Evolutionary conservation across 2,113 vertebrate species (phyloP), one percentile per base, ranked within the genome.

Genomic region (Callionymus lyra): DNA sequence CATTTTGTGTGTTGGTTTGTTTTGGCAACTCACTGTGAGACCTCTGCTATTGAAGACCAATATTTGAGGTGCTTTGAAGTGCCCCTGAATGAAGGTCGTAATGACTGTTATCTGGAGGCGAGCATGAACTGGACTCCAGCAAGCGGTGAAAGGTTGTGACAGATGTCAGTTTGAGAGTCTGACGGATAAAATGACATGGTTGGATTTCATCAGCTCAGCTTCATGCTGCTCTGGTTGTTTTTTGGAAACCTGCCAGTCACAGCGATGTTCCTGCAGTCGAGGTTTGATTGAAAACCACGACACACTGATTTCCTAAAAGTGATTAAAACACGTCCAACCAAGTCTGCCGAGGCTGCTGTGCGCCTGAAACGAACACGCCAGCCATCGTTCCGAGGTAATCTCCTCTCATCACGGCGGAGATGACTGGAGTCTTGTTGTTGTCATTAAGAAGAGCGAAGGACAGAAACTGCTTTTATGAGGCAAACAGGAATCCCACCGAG

Each of bases 341-440:
- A 27, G 57, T 16, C 58, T 57, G 42, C 52, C 53, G 58, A 41
- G 56, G 33, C 35, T 53, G 41, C 37, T 66, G 56, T 59, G 50
- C 58, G 50, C 65, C 21, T 54, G 52, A 37, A 11, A 46, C 57
- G 35, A 64, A 68, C 49, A 55, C 42, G 19, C 49, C 33, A 12
- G 10, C 31, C 34, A 13, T 44, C 63, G 68, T 66, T 49, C 54
- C 56, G 41, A 9, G 50, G 52, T 51, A 60, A 75, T 73, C 53
- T 57, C 12, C 21, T 38, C 54, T 63, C 56, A 62, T 45, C 51
- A 11, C 54, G 27, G 15, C 6, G 33, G 44, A 43, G 41, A 49
- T 56, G 67, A 75, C 62, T 50, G 56, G 53, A 53, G 59, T 42
- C 44, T 52, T 50, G 60, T 51, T 60, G 46, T 60, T 56, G 50